These are phyloP conservation scores for Aethina tumida DNA, from an alignment of 1,140 invertebrate genomes.

Conservation along the genomic window DNA sequence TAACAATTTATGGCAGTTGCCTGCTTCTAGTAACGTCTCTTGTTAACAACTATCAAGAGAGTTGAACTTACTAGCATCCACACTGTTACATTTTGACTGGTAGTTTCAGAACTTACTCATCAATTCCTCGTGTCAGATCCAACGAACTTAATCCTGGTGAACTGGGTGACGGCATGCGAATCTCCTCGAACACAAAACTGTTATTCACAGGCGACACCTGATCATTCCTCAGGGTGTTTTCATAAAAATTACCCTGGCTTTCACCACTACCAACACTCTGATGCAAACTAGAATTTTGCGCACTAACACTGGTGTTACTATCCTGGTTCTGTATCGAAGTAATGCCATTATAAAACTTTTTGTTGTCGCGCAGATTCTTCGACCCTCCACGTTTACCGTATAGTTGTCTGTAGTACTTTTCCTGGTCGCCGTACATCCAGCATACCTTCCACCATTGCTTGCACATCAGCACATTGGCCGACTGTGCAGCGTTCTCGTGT, in stretches of 20 bases:
- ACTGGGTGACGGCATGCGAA: constrained; percentile 10
- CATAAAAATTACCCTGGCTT: constrained; percentile 8
- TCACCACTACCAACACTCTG: constrained; percentile 3
- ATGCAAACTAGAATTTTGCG: constrained; percentile 5
- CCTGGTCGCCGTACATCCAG: constrained; percentile 75
- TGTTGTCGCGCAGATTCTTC: constrained; percentile 3
- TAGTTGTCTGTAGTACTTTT: constrained; percentile 69
- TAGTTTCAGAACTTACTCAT: constrained; percentile 29
- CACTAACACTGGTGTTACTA: not conserved
- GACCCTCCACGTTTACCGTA: constrained; percentile 53
- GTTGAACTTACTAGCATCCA: no score
- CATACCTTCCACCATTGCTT: constrained; percentile 83
- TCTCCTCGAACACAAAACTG: constrained; percentile 20
- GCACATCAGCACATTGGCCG: constrained; percentile 66
- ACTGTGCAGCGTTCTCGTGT: constrained; percentile 27
- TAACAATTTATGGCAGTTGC: no score
- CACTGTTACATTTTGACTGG: not conserved
- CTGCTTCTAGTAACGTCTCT: no score
- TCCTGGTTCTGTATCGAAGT: constrained; percentile 1
- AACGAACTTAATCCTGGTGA: constrained; percentile 18
- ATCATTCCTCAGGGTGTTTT: constrained; percentile 5
- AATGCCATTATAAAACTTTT: constrained; percentile 5
- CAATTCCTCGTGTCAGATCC: constrained; percentile 22
- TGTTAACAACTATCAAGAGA: no score
- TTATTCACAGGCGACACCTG: constrained; percentile 5